Percentiles rank a stretch among this genome's conserved stretches.
Conservation (phyloP, 2,888 invertebrate species). For the Dendrolimus houi region DNA sequence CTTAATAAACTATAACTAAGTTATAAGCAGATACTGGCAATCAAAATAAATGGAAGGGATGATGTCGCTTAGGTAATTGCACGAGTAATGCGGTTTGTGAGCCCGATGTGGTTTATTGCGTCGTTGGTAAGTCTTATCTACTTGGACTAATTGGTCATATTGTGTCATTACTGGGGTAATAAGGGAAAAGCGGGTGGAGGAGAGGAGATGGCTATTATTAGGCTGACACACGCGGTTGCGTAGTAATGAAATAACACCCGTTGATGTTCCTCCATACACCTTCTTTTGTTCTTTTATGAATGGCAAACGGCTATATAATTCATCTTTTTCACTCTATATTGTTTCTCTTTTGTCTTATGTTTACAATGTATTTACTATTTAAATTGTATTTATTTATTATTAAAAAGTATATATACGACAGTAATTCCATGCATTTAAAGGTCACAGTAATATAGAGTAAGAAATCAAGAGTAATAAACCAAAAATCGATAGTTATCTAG, state of each 20-base stretch:
- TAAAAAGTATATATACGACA: no score
- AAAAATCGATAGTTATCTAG: no score
- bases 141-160: slow-evolving; percentile 53
- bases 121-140: slow-evolving; percentile 38
- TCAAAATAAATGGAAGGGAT: slow-evolving; percentile 12
- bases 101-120: slow-evolving; percentile 33
- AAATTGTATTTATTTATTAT: no score
- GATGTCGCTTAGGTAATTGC: slow-evolving; percentile 33
- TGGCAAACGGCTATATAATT: slow-evolving; percentile 12
- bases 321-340: not conserved
- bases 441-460: no score
- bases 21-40: not conserved
- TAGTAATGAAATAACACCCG: slow-evolving; percentile 21
- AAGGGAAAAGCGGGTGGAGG: slow-evolving; percentile 11
- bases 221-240: slow-evolving; percentile 33
- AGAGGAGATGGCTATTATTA: slow-evolving; percentile 21
- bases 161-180: slow-evolving; percentile 40
- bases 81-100: slow-evolving; percentile 40
- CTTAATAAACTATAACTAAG: not conserved
- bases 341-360: not conserved
- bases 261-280: not conserved
- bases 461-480: no score
- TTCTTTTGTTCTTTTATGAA: slow-evolving; percentile 12
- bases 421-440: no score
- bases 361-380: not conserved